Conservation (phyloP, 2,888 invertebrate genomes). For the Gymnoscelis rufifasciata region DNA sequence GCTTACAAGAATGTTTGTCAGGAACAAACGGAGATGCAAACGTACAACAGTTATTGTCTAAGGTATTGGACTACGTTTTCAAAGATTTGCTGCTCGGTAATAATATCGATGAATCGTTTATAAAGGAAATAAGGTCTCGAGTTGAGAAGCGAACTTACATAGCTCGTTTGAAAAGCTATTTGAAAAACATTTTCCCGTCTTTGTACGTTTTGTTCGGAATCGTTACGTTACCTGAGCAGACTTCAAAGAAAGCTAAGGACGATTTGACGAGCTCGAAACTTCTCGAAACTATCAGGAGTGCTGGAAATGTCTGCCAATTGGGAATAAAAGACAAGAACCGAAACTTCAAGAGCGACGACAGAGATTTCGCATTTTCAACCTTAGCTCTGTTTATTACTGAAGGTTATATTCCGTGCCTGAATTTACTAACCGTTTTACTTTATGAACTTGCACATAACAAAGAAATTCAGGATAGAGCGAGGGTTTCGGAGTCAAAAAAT, state of each 20-base stretch:
- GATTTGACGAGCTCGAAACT: slow-evolving; percentile 48
- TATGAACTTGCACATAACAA: slow-evolving; percentile 57
- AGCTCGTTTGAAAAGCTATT: slow-evolving; percentile 59
- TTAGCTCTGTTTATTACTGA: slow-evolving; percentile 59
- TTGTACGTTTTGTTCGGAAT: slow-evolving; percentile 55
- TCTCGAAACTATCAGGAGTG: slow-evolving; percentile 45
- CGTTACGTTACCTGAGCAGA: slow-evolving; percentile 44
- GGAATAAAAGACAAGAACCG: slow-evolving; percentile 46
- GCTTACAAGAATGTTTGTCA: slow-evolving; percentile 69
- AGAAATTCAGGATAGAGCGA: slow-evolving; percentile 50
- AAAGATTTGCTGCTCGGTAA: slow-evolving; percentile 60
- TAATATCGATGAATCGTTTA: slow-evolving; percentile 44
- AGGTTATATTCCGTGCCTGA: slow-evolving; percentile 62
- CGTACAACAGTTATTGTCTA: slow-evolving; percentile 69
- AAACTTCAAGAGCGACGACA: slow-evolving; percentile 37
- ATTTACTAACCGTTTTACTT: slow-evolving; percentile 52
- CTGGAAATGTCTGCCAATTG: slow-evolving; percentile 44
- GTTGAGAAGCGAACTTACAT: slow-evolving; percentile 47
- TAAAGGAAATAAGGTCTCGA: slow-evolving; percentile 48
- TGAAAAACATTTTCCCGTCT: slow-evolving; percentile 66
- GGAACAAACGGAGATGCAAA: slow-evolving; percentile 73
- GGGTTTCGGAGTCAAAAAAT: slow-evolving; percentile 40
- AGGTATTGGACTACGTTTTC: slow-evolving; percentile 70
- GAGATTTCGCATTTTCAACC: slow-evolving; percentile 52
- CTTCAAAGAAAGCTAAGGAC: slow-evolving; percentile 42